Percentiles rank a stretch among this genome's conserved stretches.
phyloP scores from a whole-genome alignment of 2,888 invertebrate genomes.

The Microctonus hyperodae region DNA sequence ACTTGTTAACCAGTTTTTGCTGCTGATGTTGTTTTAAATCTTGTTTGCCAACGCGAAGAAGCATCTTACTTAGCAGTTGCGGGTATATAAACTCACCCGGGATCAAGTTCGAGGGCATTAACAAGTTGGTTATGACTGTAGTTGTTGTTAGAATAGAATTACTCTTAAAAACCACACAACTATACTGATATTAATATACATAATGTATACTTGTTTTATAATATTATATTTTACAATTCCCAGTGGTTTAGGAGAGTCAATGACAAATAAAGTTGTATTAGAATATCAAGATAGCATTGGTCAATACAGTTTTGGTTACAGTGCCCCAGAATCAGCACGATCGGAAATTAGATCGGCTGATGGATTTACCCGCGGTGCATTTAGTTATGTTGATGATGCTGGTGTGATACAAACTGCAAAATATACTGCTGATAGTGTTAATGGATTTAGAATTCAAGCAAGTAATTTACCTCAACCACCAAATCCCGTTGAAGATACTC shows the following conservation, averaged over 20 bases:
- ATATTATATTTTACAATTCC: conserved; percentile 37
- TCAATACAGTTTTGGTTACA: conserved; percentile 63
- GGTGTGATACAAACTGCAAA: conserved; percentile 62
- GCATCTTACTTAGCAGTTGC: background rate
- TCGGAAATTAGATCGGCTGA: conserved; percentile 60
- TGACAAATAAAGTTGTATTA: conserved; percentile 39
- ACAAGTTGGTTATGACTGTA: conserved; percentile 7
- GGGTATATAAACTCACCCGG: conserved; percentile 27
- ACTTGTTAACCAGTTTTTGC: conserved; percentile 23
- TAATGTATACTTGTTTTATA: conserved; percentile 32
- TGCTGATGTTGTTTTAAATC: background rate
- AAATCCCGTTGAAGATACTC: conserved; percentile 58
- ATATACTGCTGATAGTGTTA: conserved; percentile 62
- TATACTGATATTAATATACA: background rate
- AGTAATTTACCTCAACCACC: conserved; percentile 62
- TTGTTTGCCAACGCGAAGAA: background rate
- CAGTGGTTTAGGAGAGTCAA: conserved; percentile 37
- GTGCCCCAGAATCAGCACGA: conserved; percentile 52
- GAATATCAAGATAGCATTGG: conserved; percentile 62
- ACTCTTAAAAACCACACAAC: background rate
- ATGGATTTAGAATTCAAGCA: conserved; percentile 64
- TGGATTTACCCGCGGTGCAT: conserved; percentile 62
- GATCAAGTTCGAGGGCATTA: conserved; percentile 32
- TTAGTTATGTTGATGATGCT: conserved; percentile 62
- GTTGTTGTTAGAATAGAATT: background rate